These are phyloP conservation scores for Dolichopus griseipennis DNA, from an alignment of 2,888 invertebrate species.

Conservation along the genomic window DNA sequence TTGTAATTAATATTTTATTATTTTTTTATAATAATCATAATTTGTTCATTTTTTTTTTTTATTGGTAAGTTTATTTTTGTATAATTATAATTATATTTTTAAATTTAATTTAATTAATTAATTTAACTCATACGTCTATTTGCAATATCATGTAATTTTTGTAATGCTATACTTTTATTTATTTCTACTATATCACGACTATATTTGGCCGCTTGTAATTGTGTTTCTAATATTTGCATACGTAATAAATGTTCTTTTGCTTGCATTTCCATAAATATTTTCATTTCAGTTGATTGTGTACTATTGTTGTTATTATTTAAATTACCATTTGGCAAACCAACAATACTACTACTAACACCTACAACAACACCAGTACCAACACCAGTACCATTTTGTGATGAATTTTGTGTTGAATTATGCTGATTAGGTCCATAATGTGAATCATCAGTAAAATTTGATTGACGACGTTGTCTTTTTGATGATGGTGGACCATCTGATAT, in stretches of 20 bases:
- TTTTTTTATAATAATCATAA: too few relatives aligned
- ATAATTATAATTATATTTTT: background rate
- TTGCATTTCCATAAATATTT: constrained; percentile 42
- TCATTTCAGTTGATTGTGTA: constrained; percentile 29
- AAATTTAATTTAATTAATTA: background rate
- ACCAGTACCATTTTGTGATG: background rate
- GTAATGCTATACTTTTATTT: constrained; percentile 53
- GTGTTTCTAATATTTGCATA: constrained; percentile 43
- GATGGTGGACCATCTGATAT: constrained; percentile 23
- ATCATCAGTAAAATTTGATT: constrained; percentile 22
- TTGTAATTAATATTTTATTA: too few relatives aligned
- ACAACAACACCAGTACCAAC: constrained; percentile 11
- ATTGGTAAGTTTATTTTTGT: too few relatives aligned
- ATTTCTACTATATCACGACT: constrained; percentile 52
- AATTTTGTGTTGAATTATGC: background rate
- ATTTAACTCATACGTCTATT: constrained; percentile 37
- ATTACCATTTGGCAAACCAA: constrained; percentile 13
- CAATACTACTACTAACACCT: constrained; percentile 19
- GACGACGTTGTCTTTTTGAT: constrained; percentile 34
- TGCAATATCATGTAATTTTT: constrained; percentile 47
- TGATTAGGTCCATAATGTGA: constrained; percentile 23
- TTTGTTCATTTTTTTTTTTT: too few relatives aligned
- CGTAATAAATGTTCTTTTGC: constrained; percentile 42
- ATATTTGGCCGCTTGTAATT: constrained; percentile 42
- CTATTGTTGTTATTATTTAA: constrained; percentile 15